Conservation (phyloP, 2,797 vertebrate genomes). For the Craterocephalus amniculus region DNA sequence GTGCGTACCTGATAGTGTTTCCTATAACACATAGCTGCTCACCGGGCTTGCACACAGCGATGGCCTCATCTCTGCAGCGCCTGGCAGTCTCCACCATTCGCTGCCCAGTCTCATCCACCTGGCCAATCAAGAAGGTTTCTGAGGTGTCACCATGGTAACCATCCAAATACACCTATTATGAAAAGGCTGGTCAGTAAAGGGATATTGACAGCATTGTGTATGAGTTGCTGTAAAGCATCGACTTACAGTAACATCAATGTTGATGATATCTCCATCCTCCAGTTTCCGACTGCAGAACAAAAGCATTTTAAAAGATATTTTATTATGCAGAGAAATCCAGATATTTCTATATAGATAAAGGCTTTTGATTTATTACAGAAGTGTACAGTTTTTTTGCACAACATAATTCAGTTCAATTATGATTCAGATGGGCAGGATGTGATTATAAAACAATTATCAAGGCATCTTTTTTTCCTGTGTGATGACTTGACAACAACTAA, state of each 20-base stretch:
- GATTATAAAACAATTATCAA: too few species aligned
- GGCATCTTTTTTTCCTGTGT: too few species aligned
- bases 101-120: slow-evolving; percentile 89
- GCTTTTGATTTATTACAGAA: not conserved
- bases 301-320: slow-evolving; percentile 47
- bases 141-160: slow-evolving; percentile 99
- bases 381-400: not conserved
- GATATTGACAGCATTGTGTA: not conserved
- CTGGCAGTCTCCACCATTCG: slow-evolving; percentile 92
- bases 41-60: slow-evolving; percentile 91
- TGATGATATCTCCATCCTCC: slow-evolving; percentile 97
- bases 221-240: not conserved
- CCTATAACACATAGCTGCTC: slow-evolving; percentile 94
- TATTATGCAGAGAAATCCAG: slow-evolving; percentile 19
- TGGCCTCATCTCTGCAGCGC: slow-evolving; percentile 93
- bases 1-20: slow-evolving; percentile 94
- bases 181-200: slow-evolving; percentile 11
- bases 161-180: slow-evolving; percentile 90
- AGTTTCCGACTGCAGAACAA: slow-evolving; percentile 90
- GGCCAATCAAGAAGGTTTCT: slow-evolving; percentile 95
- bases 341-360: not conserved
- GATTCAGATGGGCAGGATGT: too few species aligned
- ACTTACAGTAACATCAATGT: slow-evolving; percentile 98
- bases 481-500: too few species aligned
- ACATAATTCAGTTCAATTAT: too few species aligned